Evolutionary conservation across 1,140 invertebrate species (phyloP), one percentile per base, ranked within the genome.

Genomic region (Acromyrmex echinatior): DNA sequence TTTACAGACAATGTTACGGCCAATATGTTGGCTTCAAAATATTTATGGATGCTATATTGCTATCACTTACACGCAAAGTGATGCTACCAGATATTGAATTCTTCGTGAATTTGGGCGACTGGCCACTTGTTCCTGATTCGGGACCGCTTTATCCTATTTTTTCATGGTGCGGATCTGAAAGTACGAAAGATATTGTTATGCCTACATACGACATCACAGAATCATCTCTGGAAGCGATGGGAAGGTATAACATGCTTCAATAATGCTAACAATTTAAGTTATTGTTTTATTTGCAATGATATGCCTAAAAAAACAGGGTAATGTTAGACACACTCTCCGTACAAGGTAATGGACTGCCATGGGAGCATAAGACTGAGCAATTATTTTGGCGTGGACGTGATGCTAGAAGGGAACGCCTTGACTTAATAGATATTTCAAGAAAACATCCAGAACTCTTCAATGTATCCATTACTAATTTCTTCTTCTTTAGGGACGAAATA

Each of bases 201-300:
- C 99, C 99, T 14, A 99, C 99, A 2, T 99, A 99, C 96, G 98
- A 99, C 93, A 96, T 99, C 45, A 99, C 98, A 3, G 98, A 99
- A 96, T 97, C 99, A 10, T 97, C 98, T 1, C 94, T 99, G 76
- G 98, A 99, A 96, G 97, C 97, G 95, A 98, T 99, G 98, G 97
- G 97, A 92, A 97, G 97, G 98, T 98, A 96, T 92, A 76, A 88
- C 25, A 86, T 65, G 16, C 18, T 9, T 81, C 35, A 4, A 63
- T 39, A 68, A 71, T 77, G 16, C 12, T 5, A 45, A 60, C 45
- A 66, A 86, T 66, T 3, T 60, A 53, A 65, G 63, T 51, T 58
- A 18, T 58, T 3, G 65, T 79, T 79, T 86, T 86, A 56, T 21
- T 68, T 31, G 66, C 81, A 60, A 63, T 86, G 86, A 78, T 87